Evolutionary conservation across 2,797 vertebrate species (phyloP).

Genomic region (Phataginus tricuspis): DNA sequence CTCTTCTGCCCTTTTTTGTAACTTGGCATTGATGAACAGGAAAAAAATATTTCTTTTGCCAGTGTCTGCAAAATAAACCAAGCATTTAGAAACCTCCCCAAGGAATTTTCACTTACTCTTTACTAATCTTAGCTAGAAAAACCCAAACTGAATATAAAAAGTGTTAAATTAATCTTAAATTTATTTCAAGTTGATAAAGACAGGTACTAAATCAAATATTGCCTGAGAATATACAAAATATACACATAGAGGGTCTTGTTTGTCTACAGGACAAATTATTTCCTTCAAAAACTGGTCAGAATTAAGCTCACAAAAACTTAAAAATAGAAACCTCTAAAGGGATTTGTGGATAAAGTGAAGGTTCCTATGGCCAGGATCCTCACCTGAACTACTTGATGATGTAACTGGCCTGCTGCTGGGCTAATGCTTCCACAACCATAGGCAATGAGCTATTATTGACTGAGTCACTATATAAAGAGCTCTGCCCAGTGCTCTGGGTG

Average conservation of each 20-base stretch:
- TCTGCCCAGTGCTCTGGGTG: too few species aligned
- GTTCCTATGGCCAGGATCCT: too few species aligned
- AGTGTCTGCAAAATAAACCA: not conserved
- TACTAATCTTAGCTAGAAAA: conserved; percentile 21
- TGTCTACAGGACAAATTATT: not conserved
- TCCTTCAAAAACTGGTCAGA: not conserved
- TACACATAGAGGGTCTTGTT: not conserved
- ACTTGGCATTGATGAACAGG: conserved; percentile 1
- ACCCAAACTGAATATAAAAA: not conserved
- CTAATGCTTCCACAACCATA: too few species aligned
- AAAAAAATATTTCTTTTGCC: not conserved
- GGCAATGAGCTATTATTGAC: too few species aligned
- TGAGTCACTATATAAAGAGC: too few species aligned
- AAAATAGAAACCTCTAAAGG: not conserved
- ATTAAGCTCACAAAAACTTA: not conserved
- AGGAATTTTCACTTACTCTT: not conserved
- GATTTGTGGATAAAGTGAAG: too few species aligned
- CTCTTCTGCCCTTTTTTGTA: not conserved
- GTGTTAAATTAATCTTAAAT: conserved; percentile 14
- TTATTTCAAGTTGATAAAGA: not conserved
- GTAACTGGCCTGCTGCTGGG: too few species aligned
- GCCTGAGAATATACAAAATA: not conserved
- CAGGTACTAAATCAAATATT: not conserved
- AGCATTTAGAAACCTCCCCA: not conserved
- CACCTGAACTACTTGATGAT: too few species aligned